phyloP scores from a whole-genome alignment of 2,113 vertebrate genomes.

The Thalassarche chlororhynchos region DNA sequence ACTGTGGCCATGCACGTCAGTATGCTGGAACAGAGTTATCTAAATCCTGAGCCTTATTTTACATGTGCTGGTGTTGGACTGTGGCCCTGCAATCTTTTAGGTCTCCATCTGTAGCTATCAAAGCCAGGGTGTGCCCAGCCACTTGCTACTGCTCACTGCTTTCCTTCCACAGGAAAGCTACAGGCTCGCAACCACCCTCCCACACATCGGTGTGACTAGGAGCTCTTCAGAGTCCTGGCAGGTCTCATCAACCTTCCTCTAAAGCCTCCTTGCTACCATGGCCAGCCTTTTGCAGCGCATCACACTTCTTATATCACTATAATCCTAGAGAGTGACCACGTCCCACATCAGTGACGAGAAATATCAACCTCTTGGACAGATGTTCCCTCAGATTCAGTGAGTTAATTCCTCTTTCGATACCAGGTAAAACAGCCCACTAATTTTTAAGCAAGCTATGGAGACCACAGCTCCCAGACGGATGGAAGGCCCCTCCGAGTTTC shows the following conservation, averaged over 20 bases:
- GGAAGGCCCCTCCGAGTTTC: neutral
- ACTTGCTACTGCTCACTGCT: conserved; percentile 11
- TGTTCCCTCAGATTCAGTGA: neutral
- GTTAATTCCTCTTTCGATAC: neutral
- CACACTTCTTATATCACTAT: neutral
- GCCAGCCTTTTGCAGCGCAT: neutral
- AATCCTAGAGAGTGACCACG: neutral
- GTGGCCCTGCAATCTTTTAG: conserved; percentile 70
- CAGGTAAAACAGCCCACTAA: neutral
- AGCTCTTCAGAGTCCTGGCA: neutral
- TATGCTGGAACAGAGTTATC: conserved; percentile 70
- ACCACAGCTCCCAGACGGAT: neutral
- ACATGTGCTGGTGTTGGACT: conserved; percentile 71
- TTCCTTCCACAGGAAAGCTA: neutral
- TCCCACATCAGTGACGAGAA: neutral
- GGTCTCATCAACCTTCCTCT: neutral
- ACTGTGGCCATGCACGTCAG: conserved; percentile 62
- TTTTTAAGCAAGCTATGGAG: neutral
- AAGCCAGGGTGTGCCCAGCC: conserved; percentile 62
- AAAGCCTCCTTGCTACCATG: neutral
- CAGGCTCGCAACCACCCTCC: neutral
- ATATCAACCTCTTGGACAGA: neutral
- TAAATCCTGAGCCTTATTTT: conserved; percentile 73
- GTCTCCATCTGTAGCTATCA: conserved; percentile 69
- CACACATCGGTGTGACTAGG: neutral